Evolutionary conservation across 2,888 invertebrate species (phyloP).

Genomic region (Microctonus aethiopoides): DNA sequence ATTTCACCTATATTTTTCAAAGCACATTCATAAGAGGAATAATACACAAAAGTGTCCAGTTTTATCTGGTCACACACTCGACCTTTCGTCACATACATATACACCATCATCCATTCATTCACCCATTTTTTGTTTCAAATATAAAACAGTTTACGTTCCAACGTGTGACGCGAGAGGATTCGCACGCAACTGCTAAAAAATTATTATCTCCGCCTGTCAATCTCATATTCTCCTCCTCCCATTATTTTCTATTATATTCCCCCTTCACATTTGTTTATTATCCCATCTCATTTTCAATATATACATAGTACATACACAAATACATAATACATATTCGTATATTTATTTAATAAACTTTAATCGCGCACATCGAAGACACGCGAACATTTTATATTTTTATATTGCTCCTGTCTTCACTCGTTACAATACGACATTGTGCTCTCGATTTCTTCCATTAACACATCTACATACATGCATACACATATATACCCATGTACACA

Average conservation of each 20-base stretch:
- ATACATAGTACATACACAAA: too few species aligned
- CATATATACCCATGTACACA: too few species aligned
- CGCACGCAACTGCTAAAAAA: conserved; percentile 6
- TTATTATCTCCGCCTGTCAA: neutral
- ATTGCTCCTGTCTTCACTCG: conserved; percentile 21
- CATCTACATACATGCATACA: neutral
- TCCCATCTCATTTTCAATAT: too few species aligned
- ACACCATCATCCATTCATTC: too few species aligned
- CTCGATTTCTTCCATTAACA: neutral
- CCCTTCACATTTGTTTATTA: neutral
- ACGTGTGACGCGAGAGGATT: neutral
- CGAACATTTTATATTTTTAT: too few species aligned
- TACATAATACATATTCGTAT: too few species aligned
- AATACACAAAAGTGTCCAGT: conserved; percentile 24
- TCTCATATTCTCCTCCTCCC: neutral
- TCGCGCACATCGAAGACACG: conserved; percentile 27
- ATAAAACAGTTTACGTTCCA: conserved; percentile 21
- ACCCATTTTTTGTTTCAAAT: conserved; percentile 28
- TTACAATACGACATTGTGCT: neutral
- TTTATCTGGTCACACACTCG: conserved; percentile 17
- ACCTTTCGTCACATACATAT: neutral
- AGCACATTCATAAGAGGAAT: conserved; percentile 21
- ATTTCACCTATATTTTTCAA: neutral
- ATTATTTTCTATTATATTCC: conserved; percentile 1
- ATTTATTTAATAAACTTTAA: conserved; percentile 21